Base-by-base conservation (phyloP, 1,140 invertebrate species). In the Anoplolepis gracilipes region DNA sequence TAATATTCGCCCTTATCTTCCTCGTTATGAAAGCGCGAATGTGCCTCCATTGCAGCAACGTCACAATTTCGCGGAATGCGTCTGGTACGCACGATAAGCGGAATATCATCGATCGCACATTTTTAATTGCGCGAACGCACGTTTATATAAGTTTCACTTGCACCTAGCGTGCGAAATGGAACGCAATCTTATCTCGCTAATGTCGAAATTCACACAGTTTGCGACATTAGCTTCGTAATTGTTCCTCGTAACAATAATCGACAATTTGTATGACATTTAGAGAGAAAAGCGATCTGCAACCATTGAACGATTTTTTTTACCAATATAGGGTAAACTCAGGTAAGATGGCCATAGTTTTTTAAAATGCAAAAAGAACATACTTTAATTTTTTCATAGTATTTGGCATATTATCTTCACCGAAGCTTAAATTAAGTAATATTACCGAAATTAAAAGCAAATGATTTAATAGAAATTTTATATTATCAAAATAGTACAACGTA, bases 91-190 rank as follows among this genome's bases (percentile, higher is more conserved):
- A 39, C 30, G 33, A 10, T 62, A 25, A 62, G 25, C 25, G 25
- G 42, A 55, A 69, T 70, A 69, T 69, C 64, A 79, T 79, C 77
- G 77, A 79, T 70, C 64, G 16, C 46, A n/a, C n/a, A 53, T 53
- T 33, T 79, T 36, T 69, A 55, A 69, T 79, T 5, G 22, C 2
- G 2, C 19, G 19, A 46, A 4, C 36, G 33, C 25, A 16, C 76
- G 49, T 39, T 79, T 79, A 39, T 57, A 69, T 19, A 46, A 46
- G 39, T 33, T 53, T 69, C 5, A 22, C 46, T 13, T 55, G 10
- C 7, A 28, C 30, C 11, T 16, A n/a, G 13, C n/a, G 19, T 19
- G n/a, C 13, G 59, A 33, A 8, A 5, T 16, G 55, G 16, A 39
- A 19, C 22, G 22, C 36, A 42, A 7, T 28, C 39, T 8, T 22